Percentiles rank a stretch among this genome's conserved stretches.
Conservation (phyloP, 2,797 vertebrate species). For the Lagorchestes hirsutus region DNA sequence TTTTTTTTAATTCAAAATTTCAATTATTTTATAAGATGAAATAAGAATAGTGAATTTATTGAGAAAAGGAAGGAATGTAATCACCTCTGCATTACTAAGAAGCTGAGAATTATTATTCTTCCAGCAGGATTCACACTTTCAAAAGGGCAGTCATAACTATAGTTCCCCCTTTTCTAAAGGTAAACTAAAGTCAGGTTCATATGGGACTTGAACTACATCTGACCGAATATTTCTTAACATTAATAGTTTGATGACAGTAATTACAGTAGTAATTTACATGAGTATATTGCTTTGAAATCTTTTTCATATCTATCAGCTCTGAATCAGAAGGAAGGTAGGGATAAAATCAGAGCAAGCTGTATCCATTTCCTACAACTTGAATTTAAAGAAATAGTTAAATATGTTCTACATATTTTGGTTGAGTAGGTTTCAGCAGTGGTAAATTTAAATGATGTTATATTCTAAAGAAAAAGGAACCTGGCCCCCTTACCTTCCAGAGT, state of each 20-base stretch:
- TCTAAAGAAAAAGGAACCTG: constrained; percentile 30
- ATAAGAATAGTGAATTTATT: neutral
- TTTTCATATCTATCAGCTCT: constrained; percentile 44
- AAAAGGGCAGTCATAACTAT: constrained; percentile 8
- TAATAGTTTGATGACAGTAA: constrained; percentile 42
- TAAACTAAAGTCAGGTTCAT: constrained; percentile 24
- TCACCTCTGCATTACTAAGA: constrained; percentile 14
- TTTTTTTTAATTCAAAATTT: neutral
- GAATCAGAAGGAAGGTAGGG: neutral
- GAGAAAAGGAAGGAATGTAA: neutral
- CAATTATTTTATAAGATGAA: neutral
- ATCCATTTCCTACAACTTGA: constrained; percentile 26
- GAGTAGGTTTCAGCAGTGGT: constrained; percentile 50
- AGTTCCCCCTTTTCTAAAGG: constrained; percentile 29
- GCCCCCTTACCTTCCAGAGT: constrained; percentile 39
- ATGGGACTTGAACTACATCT: neutral
- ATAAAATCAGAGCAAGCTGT: constrained; percentile 25
- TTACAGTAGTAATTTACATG: constrained; percentile 43
- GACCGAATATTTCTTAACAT: neutral
- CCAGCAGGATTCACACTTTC: neutral
- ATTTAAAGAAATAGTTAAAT: neutral
- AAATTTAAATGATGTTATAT: constrained; percentile 46
- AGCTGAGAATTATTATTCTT: constrained; percentile 19
- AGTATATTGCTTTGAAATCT: constrained; percentile 43
- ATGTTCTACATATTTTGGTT: constrained; percentile 50